phyloP scores from a whole-genome alignment of 2,113 vertebrate species.

The Plestiodon gilberti region DNA sequence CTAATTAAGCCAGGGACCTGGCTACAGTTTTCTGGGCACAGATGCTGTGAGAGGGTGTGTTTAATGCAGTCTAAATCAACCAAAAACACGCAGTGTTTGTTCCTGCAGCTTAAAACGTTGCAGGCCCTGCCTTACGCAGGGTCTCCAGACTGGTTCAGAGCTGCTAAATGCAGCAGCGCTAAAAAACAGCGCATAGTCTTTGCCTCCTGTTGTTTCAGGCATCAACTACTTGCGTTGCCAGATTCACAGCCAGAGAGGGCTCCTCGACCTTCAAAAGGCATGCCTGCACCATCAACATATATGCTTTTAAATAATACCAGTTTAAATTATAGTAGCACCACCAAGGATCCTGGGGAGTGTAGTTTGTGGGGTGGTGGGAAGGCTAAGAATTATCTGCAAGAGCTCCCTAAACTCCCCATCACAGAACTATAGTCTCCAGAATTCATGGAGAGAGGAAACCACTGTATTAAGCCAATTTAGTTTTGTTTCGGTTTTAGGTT shows the following conservation, averaged over 20 bases:
- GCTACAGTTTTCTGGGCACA: conserved; percentile 28
- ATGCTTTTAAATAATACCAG: neutral
- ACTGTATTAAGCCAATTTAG: neutral
- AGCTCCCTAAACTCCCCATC: neutral
- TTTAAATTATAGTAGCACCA: neutral
- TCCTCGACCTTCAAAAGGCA: neutral
- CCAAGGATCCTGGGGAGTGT: neutral
- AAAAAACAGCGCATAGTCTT: neutral
- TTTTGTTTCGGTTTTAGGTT: neutral
- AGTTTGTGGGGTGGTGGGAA: too few relatives aligned
- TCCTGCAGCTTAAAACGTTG: neutral
- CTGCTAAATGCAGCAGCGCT: neutral
- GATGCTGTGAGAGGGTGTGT: conserved; percentile 28
- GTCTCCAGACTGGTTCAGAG: neutral
- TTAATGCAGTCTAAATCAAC: neutral
- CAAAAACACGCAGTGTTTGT: conserved; percentile 1
- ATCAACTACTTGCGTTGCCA: neutral
- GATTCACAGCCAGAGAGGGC: neutral
- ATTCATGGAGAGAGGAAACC: neutral
- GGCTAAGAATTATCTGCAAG: neutral
- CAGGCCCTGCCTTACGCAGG: neutral
- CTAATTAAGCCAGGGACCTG: conserved; percentile 24
- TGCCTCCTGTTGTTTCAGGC: neutral
- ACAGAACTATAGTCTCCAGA: neutral
- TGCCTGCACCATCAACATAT: neutral